phyloP scores from a whole-genome alignment of 2,888 invertebrate genomes.

The Rhogogaster chlorosoma region DNA sequence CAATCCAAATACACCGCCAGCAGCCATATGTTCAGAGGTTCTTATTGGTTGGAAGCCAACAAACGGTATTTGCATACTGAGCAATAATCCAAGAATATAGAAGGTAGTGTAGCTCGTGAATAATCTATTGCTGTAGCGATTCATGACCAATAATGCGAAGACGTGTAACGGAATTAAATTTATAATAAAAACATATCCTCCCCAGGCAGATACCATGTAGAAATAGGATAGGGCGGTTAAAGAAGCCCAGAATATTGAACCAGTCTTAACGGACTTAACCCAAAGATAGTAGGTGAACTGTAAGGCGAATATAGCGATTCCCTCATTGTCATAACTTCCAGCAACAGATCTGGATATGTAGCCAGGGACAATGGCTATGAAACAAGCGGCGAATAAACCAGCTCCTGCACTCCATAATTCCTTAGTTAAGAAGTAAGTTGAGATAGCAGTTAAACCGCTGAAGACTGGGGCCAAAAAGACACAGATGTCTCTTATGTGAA shows the following conservation, averaged over 20 bases:
- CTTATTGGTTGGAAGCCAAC: constrained; percentile 99
- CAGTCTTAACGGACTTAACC: constrained; percentile 98
- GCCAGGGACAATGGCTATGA: constrained; percentile 99
- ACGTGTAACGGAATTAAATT: constrained; percentile 99
- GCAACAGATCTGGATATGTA: constrained; percentile 99
- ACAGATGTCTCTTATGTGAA: constrained; percentile 99
- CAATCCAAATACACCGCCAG: constrained; percentile 96
- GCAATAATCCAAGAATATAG: constrained; percentile 95
- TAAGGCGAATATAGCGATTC: constrained; percentile 99
- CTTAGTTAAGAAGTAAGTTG: constrained; percentile 98
- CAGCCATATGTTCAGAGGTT: constrained; percentile 99
- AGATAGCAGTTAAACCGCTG: constrained; percentile 98
- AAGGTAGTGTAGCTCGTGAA: constrained; percentile 98
- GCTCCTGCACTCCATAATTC: constrained; percentile 98
- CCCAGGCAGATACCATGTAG: constrained; percentile 99
- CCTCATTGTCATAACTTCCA: constrained; percentile 99
- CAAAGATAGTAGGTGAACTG: constrained; percentile 99
- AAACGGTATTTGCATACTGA: constrained; percentile 98
- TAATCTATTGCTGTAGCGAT: constrained; percentile 93
- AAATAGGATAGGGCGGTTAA: constrained; percentile 98
- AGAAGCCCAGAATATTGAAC: constrained; percentile 97
- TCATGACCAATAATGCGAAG: constrained; percentile 96
- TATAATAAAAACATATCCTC: constrained; percentile 99
- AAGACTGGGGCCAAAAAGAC: constrained; percentile 99
- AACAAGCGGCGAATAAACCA: constrained; percentile 98